A percentile compares a stretch with the other conserved stretches of the same genome.
These are phyloP conservation scores for Strigamia crassipes DNA, from an alignment of 2,888 invertebrate species.

Conservation along the genomic window DNA sequence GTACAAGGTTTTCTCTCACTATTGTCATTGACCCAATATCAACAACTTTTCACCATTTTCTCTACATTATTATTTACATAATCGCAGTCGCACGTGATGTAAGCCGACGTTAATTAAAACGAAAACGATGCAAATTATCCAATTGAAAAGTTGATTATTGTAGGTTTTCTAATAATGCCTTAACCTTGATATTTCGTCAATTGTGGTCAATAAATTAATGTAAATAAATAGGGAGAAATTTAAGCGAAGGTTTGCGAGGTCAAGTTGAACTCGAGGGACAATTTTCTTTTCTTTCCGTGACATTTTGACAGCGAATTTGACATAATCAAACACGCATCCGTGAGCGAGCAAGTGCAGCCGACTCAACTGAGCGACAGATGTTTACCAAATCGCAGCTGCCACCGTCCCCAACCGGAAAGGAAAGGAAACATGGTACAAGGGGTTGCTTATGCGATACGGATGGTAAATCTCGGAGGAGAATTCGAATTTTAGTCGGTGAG, in stretches of 20 bases:
- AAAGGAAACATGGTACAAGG: neutral
- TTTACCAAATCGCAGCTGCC: constrained; percentile 1
- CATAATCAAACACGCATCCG: neutral
- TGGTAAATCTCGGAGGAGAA: constrained; percentile 8
- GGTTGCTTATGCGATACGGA: neutral
- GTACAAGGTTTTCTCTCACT: constrained; percentile 14
- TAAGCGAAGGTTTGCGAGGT: neutral
- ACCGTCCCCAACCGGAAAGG: neutral
- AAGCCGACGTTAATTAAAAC: neutral
- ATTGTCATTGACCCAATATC: constrained; percentile 32
- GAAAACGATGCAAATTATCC: neutral
- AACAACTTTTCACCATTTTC: neutral
- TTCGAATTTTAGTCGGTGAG: neutral
- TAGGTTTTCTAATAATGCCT: neutral
- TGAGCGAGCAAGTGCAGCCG: constrained; percentile 10
- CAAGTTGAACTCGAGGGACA: neutral
- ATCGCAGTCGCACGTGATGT: neutral
- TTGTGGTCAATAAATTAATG: neutral
- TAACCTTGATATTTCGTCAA: neutral
- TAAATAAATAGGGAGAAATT: neutral
- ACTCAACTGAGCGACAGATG: constrained; percentile 38
- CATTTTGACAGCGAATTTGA: neutral
- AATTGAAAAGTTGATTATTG: neutral
- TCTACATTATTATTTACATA: neutral
- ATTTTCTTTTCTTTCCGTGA: neutral